Base-by-base conservation (phyloP, 1,140 invertebrate genomes). In the Pemphigus obesinymphae region DNA sequence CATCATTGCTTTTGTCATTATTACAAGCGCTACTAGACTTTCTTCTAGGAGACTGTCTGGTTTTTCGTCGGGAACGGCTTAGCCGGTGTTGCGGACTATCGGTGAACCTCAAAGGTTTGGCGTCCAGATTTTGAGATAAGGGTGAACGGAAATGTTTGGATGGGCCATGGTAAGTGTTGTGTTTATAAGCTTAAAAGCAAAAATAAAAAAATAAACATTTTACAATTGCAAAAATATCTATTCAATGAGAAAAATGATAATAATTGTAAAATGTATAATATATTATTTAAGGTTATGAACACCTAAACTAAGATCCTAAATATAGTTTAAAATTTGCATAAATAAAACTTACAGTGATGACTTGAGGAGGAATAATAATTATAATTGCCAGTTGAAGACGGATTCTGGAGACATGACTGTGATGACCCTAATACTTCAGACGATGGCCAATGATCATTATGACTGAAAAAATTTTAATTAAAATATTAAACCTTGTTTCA, bases 151-250 rank as follows among this genome's bases (percentile, higher is more conserved):
- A 90, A 85, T 95, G 94, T 83, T 82, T 84, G 3, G 83, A 63
- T 20, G 93, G 93, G 10, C 95, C 95, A 87, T 97, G 95, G 88
- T 97, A 97, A 2, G 96, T 97, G 87, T 96, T 95, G 86, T 96
- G 94, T 73, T 90, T 91, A 88, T 93, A 94, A 55, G 90, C 90
- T 83, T 26, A 58, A 82, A 82, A 45, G 26, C 11, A 29, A 58
- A 31, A 34, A 76, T 31, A 43, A 23, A 34, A 0, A 37, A 23
- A 40, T 68, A 3, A 23, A 15, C n/a, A n/a, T n/a, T n/a, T n/a
- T n/a, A n/a, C n/a, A n/a, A n/a, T n/a, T n/a, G n/a, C n/a, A n/a
- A n/a, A n/a, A n/a, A n/a, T n/a, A n/a, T n/a, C n/a, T n/a, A n/a
- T n/a, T n/a, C n/a, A n/a, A n/a, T n/a, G n/a, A n/a, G n/a, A n/a